These are phyloP conservation scores for Rallus limicola DNA, from an alignment of 2,113 vertebrate genomes.

Conservation along the genomic window DNA sequence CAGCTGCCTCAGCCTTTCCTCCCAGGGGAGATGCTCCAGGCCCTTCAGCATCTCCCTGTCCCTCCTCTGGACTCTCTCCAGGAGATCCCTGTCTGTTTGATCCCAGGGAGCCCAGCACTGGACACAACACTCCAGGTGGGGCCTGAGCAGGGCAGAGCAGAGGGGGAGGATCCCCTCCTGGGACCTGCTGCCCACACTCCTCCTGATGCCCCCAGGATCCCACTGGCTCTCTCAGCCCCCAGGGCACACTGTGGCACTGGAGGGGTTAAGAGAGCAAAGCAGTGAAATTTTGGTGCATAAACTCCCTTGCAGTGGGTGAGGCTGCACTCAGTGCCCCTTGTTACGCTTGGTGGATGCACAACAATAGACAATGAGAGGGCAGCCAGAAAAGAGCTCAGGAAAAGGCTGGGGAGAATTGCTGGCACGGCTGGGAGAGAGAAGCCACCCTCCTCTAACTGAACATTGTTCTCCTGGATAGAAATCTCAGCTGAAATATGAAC, in stretches of 20 bases:
- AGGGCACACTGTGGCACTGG: not conserved
- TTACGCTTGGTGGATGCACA: conserved; percentile 2
- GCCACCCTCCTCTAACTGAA: not conserved
- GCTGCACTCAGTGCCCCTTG: not conserved
- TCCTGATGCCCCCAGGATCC: too few relatives aligned
- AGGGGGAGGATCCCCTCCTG: too few relatives aligned
- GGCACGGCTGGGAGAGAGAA: not conserved
- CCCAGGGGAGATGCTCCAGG: too few relatives aligned
- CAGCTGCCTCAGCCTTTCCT: too few relatives aligned
- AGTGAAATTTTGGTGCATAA: not conserved
- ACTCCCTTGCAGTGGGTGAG: not conserved
- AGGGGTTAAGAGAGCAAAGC: not conserved
- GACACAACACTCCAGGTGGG: too few relatives aligned
- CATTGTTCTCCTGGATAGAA: conserved; percentile 28
- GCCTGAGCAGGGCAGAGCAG: too few relatives aligned
- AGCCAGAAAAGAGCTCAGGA: not conserved
- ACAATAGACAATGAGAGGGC: conserved; percentile 29
- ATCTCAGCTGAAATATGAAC: not conserved
- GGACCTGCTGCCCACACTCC: too few relatives aligned
- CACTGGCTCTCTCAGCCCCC: too few relatives aligned
- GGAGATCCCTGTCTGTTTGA: too few relatives aligned
- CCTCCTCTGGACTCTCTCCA: too few relatives aligned
- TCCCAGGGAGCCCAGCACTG: too few relatives aligned
- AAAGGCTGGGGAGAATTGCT: not conserved
- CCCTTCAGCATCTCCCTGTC: too few relatives aligned